Conservation (phyloP, 2,888 invertebrate genomes). For the Mesoligia furuncula region DNA sequence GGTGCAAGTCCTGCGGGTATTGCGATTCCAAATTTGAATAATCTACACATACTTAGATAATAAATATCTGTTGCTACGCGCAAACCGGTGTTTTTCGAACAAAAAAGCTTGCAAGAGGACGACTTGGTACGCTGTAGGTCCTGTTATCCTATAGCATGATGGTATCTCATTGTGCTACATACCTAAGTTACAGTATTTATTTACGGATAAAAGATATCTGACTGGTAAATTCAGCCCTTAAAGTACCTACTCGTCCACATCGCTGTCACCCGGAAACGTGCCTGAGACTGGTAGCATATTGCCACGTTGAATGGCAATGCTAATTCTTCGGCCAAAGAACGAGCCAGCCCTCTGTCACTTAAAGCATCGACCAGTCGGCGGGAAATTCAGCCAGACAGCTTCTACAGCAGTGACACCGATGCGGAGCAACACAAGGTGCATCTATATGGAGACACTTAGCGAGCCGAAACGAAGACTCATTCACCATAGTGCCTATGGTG, state of each 20-base stretch:
- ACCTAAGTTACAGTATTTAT: background rate
- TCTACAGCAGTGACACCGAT: background rate
- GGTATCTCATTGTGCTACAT: background rate
- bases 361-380: background rate
- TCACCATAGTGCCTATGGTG: background rate
- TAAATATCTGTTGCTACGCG: background rate
- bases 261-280: background rate
- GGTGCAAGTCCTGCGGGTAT: constrained; percentile 20
- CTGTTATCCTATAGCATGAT: too few species aligned
- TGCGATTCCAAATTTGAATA: background rate
- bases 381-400: background rate
- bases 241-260: background rate
- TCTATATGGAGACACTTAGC: background rate
- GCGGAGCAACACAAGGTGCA: background rate
- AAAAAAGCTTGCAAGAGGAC: background rate
- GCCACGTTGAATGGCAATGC: background rate
- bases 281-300: background rate
- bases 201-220: background rate
- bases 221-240: too few species aligned
- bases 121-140: background rate
- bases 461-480: background rate
- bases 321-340: background rate
- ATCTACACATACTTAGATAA: background rate
- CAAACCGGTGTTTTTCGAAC: background rate
- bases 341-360: background rate